Evolutionary conservation across 1,140 invertebrate species (phyloP), one percentile per base, ranked within the genome.

Genomic region (Diorhabda carinulata): DNA sequence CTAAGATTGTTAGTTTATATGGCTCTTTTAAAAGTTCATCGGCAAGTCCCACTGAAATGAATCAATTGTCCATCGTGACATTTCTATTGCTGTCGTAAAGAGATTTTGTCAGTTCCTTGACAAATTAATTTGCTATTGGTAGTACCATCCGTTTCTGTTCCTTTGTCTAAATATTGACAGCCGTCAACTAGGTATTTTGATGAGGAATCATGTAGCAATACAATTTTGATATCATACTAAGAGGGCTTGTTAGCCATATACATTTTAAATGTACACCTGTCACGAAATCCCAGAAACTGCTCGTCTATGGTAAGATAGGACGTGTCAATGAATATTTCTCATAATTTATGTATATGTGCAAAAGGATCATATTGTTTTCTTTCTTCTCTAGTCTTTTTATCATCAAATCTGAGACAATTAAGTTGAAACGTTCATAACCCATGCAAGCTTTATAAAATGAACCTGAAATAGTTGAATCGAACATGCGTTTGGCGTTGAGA

Each of bases 51-150:
- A 80, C 63, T 0, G 73, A 75, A 41, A 67, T 79, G 66, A 81
- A 81, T 75, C 76, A 82, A 72, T 81, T 82, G 70, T 81, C 79
- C 69, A 71, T 71, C 7, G 78, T 79, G 7, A 82, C 61, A 66
- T 77, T 77, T 61, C 79, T 59, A 41, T 77, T 74, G 25, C 72
- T 75, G 5, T 72, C 69, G 70, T 72, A 63, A 57, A 76, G 73
- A 10, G 65, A 61, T 61, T 61, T 60, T 5, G 68, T 78, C 25
- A 25, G 25, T 25, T 25, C 25, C 2, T 25, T 25, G 25, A 25
- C 25, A 25, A 25, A 25, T 25, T 73, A 57, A 76, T 43, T 76
- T 73, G 5, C 64, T 70, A 3, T 76, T 44, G 9, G 77, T 70
- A 44, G 74, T n/a, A 40, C 67, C 69, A 58, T 68, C 67, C 3